Percentiles rank a stretch among this genome's conserved stretches.
Conservation (phyloP, 2,797 vertebrate species). For the Acropternis orthonyx region DNA sequence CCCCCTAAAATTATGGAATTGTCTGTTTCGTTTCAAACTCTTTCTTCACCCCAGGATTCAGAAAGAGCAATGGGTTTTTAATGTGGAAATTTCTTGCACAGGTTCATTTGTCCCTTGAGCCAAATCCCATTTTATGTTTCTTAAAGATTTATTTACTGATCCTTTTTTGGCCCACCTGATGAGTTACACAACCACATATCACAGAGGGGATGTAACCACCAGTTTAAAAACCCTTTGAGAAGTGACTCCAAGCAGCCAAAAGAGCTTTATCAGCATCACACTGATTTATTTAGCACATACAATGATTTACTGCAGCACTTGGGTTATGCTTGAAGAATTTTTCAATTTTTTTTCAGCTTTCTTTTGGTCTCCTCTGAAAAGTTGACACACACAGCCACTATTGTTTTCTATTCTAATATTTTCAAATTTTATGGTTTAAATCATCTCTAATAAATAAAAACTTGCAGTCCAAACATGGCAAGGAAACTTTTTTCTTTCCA, state of each 20-base stretch:
- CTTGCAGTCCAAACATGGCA: not conserved
- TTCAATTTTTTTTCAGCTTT: not conserved
- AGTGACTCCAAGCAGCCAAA: slow-evolving; percentile 13
- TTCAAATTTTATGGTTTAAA: slow-evolving; percentile 10
- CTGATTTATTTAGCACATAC: slow-evolving; percentile 49
- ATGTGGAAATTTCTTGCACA: slow-evolving; percentile 79
- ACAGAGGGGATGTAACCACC: slow-evolving; percentile 33
- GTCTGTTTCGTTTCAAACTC: slow-evolving; percentile 76
- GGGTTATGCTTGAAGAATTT: not conserved
- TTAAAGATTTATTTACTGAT: slow-evolving; percentile 74
- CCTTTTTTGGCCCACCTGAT: slow-evolving; percentile 69
- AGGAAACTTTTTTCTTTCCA: slow-evolving; percentile 27
- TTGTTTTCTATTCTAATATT: slow-evolving; percentile 54
- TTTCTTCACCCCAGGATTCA: slow-evolving; percentile 52
- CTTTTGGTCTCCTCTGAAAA: not conserved
- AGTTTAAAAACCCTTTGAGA: slow-evolving; percentile 43
- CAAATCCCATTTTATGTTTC: slow-evolving; percentile 70
- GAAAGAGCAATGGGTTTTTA: slow-evolving; percentile 75
- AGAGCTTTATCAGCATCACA: slow-evolving; percentile 48
- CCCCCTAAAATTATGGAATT: slow-evolving; percentile 71
- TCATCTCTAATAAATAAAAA: slow-evolving; percentile 47
- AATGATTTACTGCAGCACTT: slow-evolving; percentile 44
- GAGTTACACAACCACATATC: slow-evolving; percentile 67
- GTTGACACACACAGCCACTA: slow-evolving; percentile 19
- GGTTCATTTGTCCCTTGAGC: slow-evolving; percentile 59